phyloP scores from a whole-genome alignment of 2,113 vertebrate genomes.

The Calyptommatus sinebrachiatus region DNA sequence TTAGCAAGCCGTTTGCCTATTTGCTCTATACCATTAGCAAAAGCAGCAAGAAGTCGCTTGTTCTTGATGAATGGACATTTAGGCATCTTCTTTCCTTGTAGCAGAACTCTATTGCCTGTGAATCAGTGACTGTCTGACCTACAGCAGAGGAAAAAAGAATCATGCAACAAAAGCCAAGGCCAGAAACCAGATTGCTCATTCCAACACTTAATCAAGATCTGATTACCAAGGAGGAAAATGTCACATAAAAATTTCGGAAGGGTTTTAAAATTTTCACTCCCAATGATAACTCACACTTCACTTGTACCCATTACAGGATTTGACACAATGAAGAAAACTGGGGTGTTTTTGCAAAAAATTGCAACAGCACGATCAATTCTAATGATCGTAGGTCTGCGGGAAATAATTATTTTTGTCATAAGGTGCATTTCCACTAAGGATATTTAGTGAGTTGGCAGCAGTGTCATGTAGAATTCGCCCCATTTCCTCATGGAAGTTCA shows the following conservation, averaged over 20 bases:
- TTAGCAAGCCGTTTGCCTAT: background rate
- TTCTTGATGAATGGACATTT: conserved; percentile 29
- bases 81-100: conserved; percentile 41
- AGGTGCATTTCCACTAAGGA: background rate
- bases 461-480: too few species aligned
- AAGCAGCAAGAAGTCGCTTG: conserved; percentile 14
- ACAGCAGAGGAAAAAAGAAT: background rate
- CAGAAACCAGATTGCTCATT: conserved; percentile 60
- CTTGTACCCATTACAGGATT: conserved; percentile 53
- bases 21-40: background rate
- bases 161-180: conserved; percentile 34
- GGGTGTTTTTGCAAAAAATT: conserved; percentile 45
- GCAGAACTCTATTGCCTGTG: conserved; percentile 25
- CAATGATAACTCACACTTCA: conserved; percentile 43
- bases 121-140: conserved; percentile 33
- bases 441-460: too few species aligned
- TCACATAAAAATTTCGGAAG: conserved; percentile 62
- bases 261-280: conserved; percentile 53
- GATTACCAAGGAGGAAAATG: conserved; percentile 61
- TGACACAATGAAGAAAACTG: conserved; percentile 51
- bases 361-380: conserved; percentile 35
- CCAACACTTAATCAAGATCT: conserved; percentile 61
- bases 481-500: too few species aligned
- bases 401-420: conserved; percentile 33
- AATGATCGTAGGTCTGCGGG: conserved; percentile 40